These are phyloP conservation scores for Misgurnus mizolepis DNA, from an alignment of 2,113 vertebrate species.

Conservation along the genomic window DNA sequence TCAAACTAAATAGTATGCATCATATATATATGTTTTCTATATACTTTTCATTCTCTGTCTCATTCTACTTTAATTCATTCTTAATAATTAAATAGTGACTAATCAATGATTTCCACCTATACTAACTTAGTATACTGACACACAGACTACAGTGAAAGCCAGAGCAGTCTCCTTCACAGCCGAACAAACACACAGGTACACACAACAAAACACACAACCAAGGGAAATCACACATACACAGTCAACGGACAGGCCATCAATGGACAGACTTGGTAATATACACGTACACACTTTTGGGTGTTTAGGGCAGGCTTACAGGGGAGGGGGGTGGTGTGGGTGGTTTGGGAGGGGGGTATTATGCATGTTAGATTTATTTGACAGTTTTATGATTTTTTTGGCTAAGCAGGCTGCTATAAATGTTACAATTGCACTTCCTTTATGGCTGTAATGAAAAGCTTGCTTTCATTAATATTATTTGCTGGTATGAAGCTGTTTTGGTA, in stretches of 20 bases:
- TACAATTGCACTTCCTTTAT: too few relatives aligned
- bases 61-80: conserved; percentile 52
- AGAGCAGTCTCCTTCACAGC: conserved; percentile 50
- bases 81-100: conserved; percentile 64
- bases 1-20: conserved; percentile 23
- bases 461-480: background rate
- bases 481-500: too few relatives aligned
- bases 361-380: background rate
- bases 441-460: background rate
- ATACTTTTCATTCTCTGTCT: conserved; percentile 47
- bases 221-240: conserved; percentile 24
- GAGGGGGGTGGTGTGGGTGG: conserved; percentile 60
- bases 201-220: background rate
- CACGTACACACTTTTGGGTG: conserved; percentile 45
- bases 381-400: conserved; percentile 13
- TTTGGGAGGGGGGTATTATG: conserved; percentile 35
- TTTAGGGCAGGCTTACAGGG: conserved; percentile 67
- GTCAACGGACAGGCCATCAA: conserved; percentile 13
- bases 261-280: conserved; percentile 46
- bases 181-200: conserved; percentile 48
- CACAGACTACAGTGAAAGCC: conserved; percentile 76
- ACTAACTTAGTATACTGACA: conserved; percentile 74
- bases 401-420: background rate
- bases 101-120: conserved; percentile 60
- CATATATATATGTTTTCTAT: conserved; percentile 53